Percentiles rank a stretch among this genome's conserved stretches.
phyloP scores from a whole-genome alignment of 2,797 vertebrate genomes.

The Mionectes olivaceus region DNA sequence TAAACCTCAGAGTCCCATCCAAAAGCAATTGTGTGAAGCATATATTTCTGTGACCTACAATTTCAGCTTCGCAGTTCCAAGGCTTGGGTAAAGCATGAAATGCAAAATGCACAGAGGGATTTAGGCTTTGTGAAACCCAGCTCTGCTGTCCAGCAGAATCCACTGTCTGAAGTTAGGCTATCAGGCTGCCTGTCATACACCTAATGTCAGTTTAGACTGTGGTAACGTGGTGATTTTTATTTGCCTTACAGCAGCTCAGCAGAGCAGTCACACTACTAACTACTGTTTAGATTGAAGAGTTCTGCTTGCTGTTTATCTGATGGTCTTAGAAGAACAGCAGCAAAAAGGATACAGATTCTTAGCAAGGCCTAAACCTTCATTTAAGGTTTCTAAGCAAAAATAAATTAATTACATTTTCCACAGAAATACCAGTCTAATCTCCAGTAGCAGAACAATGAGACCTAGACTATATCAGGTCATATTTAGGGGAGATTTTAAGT shows the following conservation, averaged over 20 bases:
- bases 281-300: not conserved
- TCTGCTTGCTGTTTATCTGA: not conserved
- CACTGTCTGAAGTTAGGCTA: not conserved
- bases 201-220: not conserved
- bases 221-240: not conserved
- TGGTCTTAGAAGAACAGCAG: not conserved
- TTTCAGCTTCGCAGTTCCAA: not conserved
- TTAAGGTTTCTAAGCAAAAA: not conserved
- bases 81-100: not conserved
- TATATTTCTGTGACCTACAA: not conserved
- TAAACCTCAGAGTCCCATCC: not conserved
- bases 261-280: not conserved
- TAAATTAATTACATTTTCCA: not conserved
- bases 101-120: not conserved
- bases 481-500: not conserved
- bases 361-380: not conserved
- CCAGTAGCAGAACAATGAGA: not conserved
- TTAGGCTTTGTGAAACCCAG: not conserved
- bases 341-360: not conserved
- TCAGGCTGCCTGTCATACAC: not conserved
- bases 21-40: fast-evolving
- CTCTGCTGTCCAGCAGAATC: not conserved
- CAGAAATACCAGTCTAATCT: not conserved
- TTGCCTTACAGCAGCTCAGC: not conserved
- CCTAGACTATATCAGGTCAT: fast-evolving